phyloP scores from a whole-genome alignment of 2,888 invertebrate genomes.

The Lepidochrysops patricia region DNA sequence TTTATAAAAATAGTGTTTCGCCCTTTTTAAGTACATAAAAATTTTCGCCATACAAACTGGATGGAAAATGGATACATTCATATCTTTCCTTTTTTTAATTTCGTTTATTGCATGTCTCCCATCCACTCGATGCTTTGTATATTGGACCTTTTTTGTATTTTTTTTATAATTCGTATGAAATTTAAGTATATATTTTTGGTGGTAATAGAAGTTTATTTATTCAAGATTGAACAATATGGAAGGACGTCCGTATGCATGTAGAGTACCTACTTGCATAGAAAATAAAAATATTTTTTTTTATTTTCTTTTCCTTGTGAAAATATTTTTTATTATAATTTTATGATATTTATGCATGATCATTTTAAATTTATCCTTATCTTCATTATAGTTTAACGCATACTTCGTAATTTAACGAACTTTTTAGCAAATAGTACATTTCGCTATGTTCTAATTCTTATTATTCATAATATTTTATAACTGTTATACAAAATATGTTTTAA shows the following conservation, averaged over 20 bases:
- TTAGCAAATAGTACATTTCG: no score
- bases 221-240: not conserved
- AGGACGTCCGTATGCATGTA: not conserved
- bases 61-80: not conserved
- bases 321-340: no score
- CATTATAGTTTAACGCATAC: no score
- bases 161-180: not conserved
- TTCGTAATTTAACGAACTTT: no score
- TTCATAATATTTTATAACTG: no score
- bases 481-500: no score
- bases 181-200: not conserved
- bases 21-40: no score
- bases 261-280: no score
- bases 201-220: not conserved
- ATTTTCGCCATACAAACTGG: not conserved
- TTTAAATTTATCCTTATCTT: no score
- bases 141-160: constrained; percentile 50
- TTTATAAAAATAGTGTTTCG: no score
- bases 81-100: constrained; percentile 27
- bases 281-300: not conserved
- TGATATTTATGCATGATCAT: no score
- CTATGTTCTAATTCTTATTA: no score
- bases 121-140: constrained; percentile 37
- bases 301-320: not conserved
- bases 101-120: constrained; percentile 35